Base-by-base conservation (phyloP, 2,113 vertebrate species). In the Crotalus helleri region DNA sequence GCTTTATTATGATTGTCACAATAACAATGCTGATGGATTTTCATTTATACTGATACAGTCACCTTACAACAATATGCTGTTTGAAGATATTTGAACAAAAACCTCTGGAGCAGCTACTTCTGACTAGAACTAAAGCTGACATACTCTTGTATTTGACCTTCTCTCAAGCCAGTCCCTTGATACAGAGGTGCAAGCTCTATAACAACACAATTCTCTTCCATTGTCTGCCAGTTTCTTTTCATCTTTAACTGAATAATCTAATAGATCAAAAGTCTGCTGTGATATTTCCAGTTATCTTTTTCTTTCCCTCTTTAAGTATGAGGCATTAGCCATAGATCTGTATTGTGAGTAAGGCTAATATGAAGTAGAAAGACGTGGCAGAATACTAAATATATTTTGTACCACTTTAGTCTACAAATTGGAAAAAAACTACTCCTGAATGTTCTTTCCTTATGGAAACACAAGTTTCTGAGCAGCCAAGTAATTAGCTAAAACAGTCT, bases 111-210 rank as follows among this genome's bases (percentile, higher is more conserved):
- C 26, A 26, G 55, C 9, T 39, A 90, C 46, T 87, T 94, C 95
- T 94, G 94, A 96, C 94, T 94, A 95, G 87, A 0, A 0, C n/a
- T 89, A 85, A 90, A 55, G 19, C 6, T 92, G 86, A 57, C 87
- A 95, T 95, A 61, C 94, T 95, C 93, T 92, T 88, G 91, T 95
- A 59, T 57, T 21, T 94, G 89, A 95, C 39, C 94, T 95, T 95
- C 96, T 69, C 91, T 94, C 94, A 93, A 95, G 90, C 94, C 59
- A 95, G 94, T 94, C 92, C 95, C 55, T 92, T 94, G 90, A 57
- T 87, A 94, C 93, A 91, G 93, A 95, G 58, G 53, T 91, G 91
- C 24, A 61, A 53, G 13, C 61, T 26, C 85, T 86, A 90, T 55
- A 91, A 92, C 90, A 96, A 94, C 92, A 85, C 53, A 39, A 69